phyloP scores from a whole-genome alignment of 2,797 vertebrate genomes.

The Coracias cyanogaster region DNA sequence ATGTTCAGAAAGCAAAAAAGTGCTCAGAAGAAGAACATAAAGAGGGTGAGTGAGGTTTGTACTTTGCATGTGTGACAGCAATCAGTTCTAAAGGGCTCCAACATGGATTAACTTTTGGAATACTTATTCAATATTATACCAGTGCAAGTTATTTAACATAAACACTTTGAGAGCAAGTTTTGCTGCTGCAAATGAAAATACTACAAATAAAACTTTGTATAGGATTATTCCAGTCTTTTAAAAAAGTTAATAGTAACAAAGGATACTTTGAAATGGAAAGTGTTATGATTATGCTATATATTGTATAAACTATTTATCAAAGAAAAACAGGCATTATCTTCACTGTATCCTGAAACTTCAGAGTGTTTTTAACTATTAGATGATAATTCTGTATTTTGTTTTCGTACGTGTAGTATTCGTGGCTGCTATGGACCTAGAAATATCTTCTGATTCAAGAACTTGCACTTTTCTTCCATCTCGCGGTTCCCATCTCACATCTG shows the following conservation, averaged over 20 bases:
- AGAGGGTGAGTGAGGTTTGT: slow-evolving; percentile 74
- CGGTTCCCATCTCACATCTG: slow-evolving; percentile 59
- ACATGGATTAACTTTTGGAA: background rate
- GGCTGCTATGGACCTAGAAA: slow-evolving; percentile 78
- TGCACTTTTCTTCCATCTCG: slow-evolving; percentile 67
- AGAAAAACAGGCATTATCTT: background rate
- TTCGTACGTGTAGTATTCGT: slow-evolving; percentile 70
- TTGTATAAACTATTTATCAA: background rate
- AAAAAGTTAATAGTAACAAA: background rate
- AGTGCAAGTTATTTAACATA: background rate
- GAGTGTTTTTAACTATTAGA: background rate
- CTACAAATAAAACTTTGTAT: background rate
- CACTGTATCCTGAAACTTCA: background rate
- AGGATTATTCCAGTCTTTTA: background rate
- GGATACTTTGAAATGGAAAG: background rate
- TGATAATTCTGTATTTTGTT: slow-evolving; percentile 16
- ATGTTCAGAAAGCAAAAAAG: slow-evolving; percentile 78
- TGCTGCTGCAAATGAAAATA: background rate
- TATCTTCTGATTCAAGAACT: slow-evolving; percentile 75
- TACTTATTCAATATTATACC: background rate
- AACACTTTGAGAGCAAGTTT: background rate
- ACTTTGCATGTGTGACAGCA: background rate
- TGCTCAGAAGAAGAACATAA: slow-evolving; percentile 71
- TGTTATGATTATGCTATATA: background rate
- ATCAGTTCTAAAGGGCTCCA: background rate